Evolutionary conservation across 2,797 vertebrate genomes (phyloP).

Genomic region (Enteromius trimaculatus): DNA sequence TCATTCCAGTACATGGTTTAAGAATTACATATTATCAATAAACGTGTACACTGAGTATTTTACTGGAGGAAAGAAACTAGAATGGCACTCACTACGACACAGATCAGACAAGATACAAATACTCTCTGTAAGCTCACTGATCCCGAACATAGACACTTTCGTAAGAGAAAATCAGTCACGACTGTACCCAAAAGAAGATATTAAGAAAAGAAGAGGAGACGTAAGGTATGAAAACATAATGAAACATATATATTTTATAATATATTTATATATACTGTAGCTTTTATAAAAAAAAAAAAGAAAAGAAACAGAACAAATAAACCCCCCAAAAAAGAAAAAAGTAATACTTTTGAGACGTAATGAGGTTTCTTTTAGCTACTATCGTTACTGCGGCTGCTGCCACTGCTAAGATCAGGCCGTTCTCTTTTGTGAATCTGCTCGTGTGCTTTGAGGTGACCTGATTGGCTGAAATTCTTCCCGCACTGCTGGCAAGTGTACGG

Average conservation of each 20-base stretch:
- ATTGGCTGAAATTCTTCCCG: slow-evolving; percentile 81
- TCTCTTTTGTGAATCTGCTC: slow-evolving; percentile 82
- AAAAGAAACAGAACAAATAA: background rate
- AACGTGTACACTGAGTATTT: slow-evolving; percentile 77
- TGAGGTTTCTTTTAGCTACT: slow-evolving; percentile 74
- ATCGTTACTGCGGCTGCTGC: slow-evolving; percentile 70
- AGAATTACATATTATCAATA: slow-evolving; percentile 74
- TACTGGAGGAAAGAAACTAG: slow-evolving; percentile 59
- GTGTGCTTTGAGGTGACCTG: slow-evolving; percentile 81
- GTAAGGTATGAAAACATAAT: slow-evolving; percentile 75
- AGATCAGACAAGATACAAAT: slow-evolving; percentile 64
- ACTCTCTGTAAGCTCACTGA: slow-evolving; percentile 56
- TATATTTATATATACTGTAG: slow-evolving; percentile 64
- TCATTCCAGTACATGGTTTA: slow-evolving; percentile 78
- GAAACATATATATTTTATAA: slow-evolving; percentile 63
- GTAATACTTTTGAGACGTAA: slow-evolving; percentile 78
- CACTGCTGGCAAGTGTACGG: slow-evolving; percentile 77
- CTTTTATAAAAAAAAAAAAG: slow-evolving; percentile 68
- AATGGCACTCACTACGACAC: slow-evolving; percentile 65
- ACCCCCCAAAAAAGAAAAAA: slow-evolving; percentile 27
- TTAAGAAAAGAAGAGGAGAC: slow-evolving; percentile 69
- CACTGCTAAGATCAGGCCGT: slow-evolving; percentile 68
- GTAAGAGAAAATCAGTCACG: slow-evolving; percentile 73
- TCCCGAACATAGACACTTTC: slow-evolving; percentile 69
- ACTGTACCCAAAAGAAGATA: slow-evolving; percentile 64